These are phyloP conservation scores for Philaethria dido DNA, from an alignment of 2,888 invertebrate species.

Conservation along the genomic window DNA sequence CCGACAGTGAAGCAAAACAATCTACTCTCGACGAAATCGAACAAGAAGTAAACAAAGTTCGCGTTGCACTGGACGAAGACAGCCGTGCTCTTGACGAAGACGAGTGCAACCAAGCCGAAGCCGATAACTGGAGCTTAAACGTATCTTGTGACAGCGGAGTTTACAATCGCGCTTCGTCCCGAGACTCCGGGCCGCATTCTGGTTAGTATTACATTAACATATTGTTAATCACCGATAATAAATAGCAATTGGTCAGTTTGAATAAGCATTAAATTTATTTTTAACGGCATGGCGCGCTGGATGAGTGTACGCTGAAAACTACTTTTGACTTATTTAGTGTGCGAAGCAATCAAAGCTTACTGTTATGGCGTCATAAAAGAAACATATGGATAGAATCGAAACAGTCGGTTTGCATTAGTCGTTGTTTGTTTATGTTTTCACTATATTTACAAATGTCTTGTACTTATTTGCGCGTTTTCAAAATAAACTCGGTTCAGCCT, in stretches of 20 bases:
- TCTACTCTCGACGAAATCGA: conserved; percentile 79
- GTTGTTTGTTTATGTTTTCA: conserved; percentile 78
- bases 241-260: conserved; percentile 50
- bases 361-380: conserved; percentile 60
- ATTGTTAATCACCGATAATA: conserved; percentile 46
- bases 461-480: conserved; percentile 79
- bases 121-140: conserved; percentile 80
- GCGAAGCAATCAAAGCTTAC: conserved; percentile 57
- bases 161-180: conserved; percentile 84
- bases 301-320: conserved; percentile 57
- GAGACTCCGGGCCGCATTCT: conserved; percentile 81
- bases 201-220: conserved; percentile 61
- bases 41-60: conserved; percentile 79
- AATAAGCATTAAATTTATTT: conserved; percentile 68
- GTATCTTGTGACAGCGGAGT: conserved; percentile 84
- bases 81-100: conserved; percentile 78
- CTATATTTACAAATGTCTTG: conserved; percentile 77
- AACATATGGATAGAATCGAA: conserved; percentile 65
- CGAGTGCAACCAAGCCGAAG: conserved; percentile 74
- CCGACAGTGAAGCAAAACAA: conserved; percentile 63
- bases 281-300: conserved; percentile 57
- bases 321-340: conserved; percentile 67
- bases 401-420: conserved; percentile 62
- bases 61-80: conserved; percentile 77
- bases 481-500: conserved; percentile 79